Evolutionary conservation across 2,888 invertebrate species (phyloP).

Genomic region (Myopa testacea): DNA sequence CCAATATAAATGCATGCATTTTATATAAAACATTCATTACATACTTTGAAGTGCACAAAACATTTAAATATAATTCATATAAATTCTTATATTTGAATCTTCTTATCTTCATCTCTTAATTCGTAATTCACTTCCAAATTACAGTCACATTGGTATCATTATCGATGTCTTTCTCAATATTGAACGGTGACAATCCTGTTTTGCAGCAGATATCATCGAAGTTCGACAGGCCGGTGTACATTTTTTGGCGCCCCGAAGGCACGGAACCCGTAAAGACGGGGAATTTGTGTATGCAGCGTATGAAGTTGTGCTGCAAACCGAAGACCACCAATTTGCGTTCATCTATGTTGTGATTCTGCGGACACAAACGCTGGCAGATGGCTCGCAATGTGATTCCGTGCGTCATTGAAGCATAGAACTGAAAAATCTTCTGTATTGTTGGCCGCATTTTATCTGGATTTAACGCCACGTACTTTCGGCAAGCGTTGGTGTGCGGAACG

Average conservation of each 20-base stretch:
- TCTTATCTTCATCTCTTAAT: background rate
- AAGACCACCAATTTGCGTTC: constrained; percentile 72
- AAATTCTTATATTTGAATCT: background rate
- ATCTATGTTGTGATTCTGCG: constrained; percentile 70
- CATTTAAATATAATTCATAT: background rate
- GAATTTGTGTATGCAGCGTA: constrained; percentile 73
- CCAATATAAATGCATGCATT: background rate
- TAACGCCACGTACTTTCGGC: constrained; percentile 70
- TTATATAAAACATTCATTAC: background rate
- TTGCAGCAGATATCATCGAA: constrained; percentile 93
- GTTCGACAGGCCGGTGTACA: constrained; percentile 84
- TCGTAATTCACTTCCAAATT: constrained; percentile 77
- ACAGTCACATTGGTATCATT: constrained; percentile 84
- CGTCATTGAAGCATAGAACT: constrained; percentile 77
- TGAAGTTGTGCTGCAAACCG: constrained; percentile 72
- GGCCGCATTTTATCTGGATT: constrained; percentile 62
- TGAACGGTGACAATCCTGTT: constrained; percentile 79
- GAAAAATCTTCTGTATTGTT: constrained; percentile 65
- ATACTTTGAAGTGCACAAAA: background rate
- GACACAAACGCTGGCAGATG: constrained; percentile 76
- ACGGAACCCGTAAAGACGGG: constrained; percentile 69
- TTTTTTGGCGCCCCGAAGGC: constrained; percentile 71
- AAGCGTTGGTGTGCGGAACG: constrained; percentile 76
- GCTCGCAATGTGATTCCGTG: constrained; percentile 79
- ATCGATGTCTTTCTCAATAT: constrained; percentile 85